Conservation (phyloP, 2,797 vertebrate species). For the Gallirallus australis region DNA sequence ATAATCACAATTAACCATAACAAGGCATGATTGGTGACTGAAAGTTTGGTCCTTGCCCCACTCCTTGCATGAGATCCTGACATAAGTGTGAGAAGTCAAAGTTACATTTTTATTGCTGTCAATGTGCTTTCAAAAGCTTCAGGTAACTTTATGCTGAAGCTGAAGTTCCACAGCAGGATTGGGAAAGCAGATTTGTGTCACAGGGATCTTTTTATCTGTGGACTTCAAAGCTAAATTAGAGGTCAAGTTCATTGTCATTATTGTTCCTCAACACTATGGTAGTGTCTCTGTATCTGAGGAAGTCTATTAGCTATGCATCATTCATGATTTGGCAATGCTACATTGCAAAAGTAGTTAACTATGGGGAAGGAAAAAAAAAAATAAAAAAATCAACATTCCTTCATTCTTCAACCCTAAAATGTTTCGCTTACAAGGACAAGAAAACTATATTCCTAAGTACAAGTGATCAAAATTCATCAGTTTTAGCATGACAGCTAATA, state of each 20-base stretch:
- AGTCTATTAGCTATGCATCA: background rate
- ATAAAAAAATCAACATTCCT: background rate
- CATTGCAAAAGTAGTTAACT: background rate
- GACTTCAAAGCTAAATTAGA: background rate
- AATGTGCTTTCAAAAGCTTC: background rate
- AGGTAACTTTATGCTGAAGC: background rate
- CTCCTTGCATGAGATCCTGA: background rate
- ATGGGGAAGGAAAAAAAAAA: background rate
- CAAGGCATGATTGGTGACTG: background rate
- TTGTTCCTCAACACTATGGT: background rate
- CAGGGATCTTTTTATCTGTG: background rate
- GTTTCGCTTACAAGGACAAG: background rate
- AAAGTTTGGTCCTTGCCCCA: background rate
- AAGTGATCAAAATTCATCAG: background rate
- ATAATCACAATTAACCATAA: background rate
- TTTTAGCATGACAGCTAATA: constrained; percentile 20
- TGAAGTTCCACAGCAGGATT: background rate
- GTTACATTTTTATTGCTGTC: background rate
- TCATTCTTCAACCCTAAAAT: background rate
- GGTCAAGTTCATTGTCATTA: background rate
- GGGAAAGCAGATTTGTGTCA: background rate
- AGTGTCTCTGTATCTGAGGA: background rate
- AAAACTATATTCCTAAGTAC: background rate
- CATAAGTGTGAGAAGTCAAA: rapidly evolving
- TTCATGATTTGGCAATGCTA: background rate